These are phyloP conservation scores for Staurois parvus DNA, from an alignment of 2,797 vertebrate species.

Conservation along the genomic window DNA sequence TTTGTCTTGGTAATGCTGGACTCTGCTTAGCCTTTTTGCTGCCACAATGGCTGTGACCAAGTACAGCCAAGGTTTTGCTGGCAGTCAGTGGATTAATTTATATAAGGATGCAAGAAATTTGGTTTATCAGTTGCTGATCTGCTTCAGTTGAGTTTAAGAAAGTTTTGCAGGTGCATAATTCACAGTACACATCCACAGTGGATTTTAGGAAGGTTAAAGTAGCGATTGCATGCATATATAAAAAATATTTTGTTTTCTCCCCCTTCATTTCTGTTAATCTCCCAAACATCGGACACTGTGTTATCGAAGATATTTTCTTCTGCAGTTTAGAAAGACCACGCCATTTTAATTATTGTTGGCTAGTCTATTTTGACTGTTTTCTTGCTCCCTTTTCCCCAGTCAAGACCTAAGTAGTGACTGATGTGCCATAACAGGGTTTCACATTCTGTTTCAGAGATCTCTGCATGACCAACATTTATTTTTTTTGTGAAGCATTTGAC, in stretches of 20 bases:
- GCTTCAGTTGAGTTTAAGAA: neutral
- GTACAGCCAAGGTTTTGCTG: conserved; percentile 1
- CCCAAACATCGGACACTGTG: neutral
- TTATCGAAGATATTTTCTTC: neutral
- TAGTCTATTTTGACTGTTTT: neutral
- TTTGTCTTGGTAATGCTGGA: conserved; percentile 13
- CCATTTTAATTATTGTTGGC: neutral
- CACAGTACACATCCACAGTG: neutral
- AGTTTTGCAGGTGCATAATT: neutral
- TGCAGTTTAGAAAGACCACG: neutral
- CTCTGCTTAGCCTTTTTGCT: conserved; percentile 5
- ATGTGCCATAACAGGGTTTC: conserved; percentile 32
- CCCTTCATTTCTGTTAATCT: neutral
- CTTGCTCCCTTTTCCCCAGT: neutral
- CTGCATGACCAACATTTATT: conserved; percentile 39
- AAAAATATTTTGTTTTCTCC: neutral
- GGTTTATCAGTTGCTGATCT: neutral
- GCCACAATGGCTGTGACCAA: neutral
- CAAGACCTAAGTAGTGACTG: conserved; percentile 12
- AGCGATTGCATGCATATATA: conserved; percentile 11
- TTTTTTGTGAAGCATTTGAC: conserved; percentile 26
- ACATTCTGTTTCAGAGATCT: conserved; percentile 4
- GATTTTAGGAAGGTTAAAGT: neutral
- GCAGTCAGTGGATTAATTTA: neutral
- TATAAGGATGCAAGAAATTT: neutral